phyloP scores from a whole-genome alignment of 2,797 vertebrate species.

The Betta splendens region DNA sequence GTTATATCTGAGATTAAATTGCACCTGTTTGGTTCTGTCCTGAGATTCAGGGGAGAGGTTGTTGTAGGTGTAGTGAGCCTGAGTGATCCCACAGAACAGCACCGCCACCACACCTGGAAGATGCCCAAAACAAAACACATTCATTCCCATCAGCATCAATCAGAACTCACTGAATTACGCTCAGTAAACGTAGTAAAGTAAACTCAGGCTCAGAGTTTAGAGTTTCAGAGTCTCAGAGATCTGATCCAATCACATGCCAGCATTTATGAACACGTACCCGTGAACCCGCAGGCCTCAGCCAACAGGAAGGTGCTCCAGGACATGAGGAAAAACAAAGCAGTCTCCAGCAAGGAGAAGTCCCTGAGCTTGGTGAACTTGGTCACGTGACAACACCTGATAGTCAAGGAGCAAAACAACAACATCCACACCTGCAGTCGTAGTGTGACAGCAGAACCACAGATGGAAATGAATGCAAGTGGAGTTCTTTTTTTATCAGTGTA shows the following conservation, averaged over 20 bases:
- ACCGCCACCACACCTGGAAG: constrained; percentile 92
- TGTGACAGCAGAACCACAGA: not conserved
- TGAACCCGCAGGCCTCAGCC: constrained; percentile 96
- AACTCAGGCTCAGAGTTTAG: too few relatives aligned
- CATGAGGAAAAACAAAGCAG: constrained; percentile 96
- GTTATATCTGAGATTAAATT: not conserved
- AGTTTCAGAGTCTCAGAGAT: too few relatives aligned
- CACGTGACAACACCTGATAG: constrained; percentile 79
- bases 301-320: constrained; percentile 98
- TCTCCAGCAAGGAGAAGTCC: constrained; percentile 95
- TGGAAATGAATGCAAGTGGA: not conserved
- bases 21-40: constrained; percentile 93
- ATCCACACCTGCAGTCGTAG: not conserved
- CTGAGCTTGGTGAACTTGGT: constrained; percentile 97
- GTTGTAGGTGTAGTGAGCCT: constrained; percentile 98
- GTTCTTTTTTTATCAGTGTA: too few relatives aligned
- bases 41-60: constrained; percentile 95
- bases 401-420: constrained; percentile 57
- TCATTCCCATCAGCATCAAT: constrained; percentile 11
- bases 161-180: not conserved
- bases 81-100: constrained; percentile 96
- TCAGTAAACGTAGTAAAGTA: too few relatives aligned
- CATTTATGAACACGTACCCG: constrained; percentile 74
- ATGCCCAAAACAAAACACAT: not conserved
- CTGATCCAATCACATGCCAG: not conserved